A percentile compares a stretch with the other conserved stretches of the same genome.
Conservation (phyloP, 2,797 vertebrate genomes). For the Pipistrellus pipistrellus region DNA sequence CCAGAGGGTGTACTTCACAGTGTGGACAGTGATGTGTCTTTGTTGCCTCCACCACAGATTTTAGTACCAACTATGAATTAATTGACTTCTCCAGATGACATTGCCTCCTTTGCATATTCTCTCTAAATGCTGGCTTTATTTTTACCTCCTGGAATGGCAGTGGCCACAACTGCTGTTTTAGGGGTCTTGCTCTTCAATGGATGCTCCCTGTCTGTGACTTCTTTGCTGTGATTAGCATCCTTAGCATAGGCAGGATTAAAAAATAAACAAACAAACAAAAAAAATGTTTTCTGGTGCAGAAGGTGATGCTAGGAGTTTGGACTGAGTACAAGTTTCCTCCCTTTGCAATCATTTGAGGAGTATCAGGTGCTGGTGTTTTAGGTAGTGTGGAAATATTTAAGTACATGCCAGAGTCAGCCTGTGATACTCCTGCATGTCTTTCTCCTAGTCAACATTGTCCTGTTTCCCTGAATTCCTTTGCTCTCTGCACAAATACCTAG, state of each 20-base stretch:
- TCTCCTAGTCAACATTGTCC: background rate
- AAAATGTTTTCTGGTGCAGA: background rate
- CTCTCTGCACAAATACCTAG: background rate
- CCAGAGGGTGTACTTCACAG: background rate
- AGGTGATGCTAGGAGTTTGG: background rate
- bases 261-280: background rate
- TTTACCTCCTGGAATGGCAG: background rate
- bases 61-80: background rate
- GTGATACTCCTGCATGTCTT: background rate
- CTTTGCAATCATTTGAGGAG: background rate
- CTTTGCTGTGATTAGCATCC: background rate
- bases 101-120: background rate
- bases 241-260: background rate
- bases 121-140: background rate
- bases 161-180: background rate
- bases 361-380: background rate
- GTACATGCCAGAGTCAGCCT: background rate
- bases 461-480: background rate
- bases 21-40: background rate
- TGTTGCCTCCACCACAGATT: background rate
- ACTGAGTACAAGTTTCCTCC: background rate
- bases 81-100: background rate
- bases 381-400: background rate
- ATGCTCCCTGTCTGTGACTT: background rate
- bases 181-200: background rate